Percentiles rank a stretch among this genome's conserved stretches.
Conservation (phyloP, 2,113 vertebrate species). For the Sinosuthora webbiana region DNA sequence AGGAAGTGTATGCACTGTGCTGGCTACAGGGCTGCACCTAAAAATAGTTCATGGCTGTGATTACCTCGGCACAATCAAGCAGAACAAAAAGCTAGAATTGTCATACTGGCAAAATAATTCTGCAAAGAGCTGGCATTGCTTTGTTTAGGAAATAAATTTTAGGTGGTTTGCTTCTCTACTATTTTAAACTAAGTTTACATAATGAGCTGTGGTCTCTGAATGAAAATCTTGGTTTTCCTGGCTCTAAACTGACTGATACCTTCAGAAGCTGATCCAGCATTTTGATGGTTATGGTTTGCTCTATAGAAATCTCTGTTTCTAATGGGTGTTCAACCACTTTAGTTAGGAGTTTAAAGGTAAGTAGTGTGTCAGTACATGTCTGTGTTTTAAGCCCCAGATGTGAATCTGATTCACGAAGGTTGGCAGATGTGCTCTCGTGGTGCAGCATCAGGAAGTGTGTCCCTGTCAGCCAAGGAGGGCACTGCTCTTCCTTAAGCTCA, state of each 20-base stretch:
- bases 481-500: background rate
- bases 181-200: background rate
- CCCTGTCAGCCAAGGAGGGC: no score
- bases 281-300: background rate
- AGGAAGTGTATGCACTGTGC: background rate
- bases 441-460: background rate
- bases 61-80: background rate
- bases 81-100: background rate
- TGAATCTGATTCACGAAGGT: background rate
- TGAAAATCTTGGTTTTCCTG: background rate
- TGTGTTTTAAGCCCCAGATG: background rate
- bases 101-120: background rate
- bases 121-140: background rate
- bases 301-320: background rate
- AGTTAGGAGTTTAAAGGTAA: background rate
- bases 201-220: background rate
- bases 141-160: background rate
- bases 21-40: background rate
- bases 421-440: background rate
- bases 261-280: background rate
- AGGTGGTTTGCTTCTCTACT: background rate
- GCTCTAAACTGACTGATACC: background rate
- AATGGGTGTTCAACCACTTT: background rate
- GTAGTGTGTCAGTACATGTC: background rate
- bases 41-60: background rate